Conservation (phyloP, 2,797 vertebrate genomes). For the Eurystomus glaucurus region DNA sequence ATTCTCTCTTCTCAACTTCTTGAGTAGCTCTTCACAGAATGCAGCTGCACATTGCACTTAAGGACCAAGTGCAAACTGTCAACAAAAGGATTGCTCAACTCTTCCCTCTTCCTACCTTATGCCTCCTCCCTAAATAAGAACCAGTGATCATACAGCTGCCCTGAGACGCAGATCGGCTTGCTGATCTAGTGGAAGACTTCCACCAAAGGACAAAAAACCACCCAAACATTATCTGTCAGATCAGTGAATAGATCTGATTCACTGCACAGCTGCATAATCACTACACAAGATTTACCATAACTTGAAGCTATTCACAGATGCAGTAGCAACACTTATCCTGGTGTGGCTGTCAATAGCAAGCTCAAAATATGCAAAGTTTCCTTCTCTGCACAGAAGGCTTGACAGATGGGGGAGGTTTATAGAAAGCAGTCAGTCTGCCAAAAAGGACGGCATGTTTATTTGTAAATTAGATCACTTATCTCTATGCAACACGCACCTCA, state of each 20-base stretch:
- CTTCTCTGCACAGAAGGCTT: constrained; percentile 45
- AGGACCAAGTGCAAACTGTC: background rate
- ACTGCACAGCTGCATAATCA: constrained; percentile 13
- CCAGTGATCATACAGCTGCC: background rate
- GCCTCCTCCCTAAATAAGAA: background rate
- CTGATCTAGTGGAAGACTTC: constrained; percentile 5
- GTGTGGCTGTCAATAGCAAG: background rate
- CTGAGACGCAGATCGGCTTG: background rate
- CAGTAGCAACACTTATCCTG: constrained; percentile 18
- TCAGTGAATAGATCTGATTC: constrained; percentile 11
- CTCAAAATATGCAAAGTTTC: constrained; percentile 39
- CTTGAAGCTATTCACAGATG: constrained; percentile 14
- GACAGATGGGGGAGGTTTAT: constrained; percentile 29
- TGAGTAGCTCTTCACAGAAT: background rate
- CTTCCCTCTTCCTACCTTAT: background rate
- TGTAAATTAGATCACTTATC: constrained; percentile 14
- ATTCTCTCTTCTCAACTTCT: background rate
- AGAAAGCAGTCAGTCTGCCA: constrained; percentile 43
- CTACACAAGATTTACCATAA: background rate
- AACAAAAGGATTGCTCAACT: background rate
- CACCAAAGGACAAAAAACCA: background rate
- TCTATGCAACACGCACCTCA: background rate
- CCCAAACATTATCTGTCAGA: background rate
- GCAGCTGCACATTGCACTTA: background rate
- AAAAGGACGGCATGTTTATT: background rate